Evolutionary conservation across 2,113 vertebrate species (phyloP), one percentile per base, ranked within the genome.

Genomic region (Myxocyprinus asiaticus): DNA sequence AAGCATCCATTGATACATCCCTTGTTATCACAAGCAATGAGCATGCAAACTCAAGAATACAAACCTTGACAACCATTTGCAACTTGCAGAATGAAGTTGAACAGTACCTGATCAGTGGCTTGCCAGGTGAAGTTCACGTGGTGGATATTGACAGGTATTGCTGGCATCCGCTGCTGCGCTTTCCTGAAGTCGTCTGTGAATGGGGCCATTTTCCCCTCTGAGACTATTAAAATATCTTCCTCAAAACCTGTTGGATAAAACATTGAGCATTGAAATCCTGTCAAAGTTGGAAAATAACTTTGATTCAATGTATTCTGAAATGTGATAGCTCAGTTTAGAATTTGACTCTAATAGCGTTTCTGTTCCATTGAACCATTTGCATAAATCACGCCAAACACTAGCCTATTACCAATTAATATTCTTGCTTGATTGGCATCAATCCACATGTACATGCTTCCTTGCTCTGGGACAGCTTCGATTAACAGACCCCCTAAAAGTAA

Each of bases 161-260:
- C 94, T n/a, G 95, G 95, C 95, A 96, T 96, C 84, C 94, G 92
- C 87, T 95, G 95, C 78, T 96, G 95, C 0, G 95, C 95, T 92
- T 94, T 95, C 84, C 94, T 94, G 89, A 96, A 96, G 90, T 96
- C 95, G 53, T 96, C 94, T 2, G 95, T 96, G 81, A 96, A 96
- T 3, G 95, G 95, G 83, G 95, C 95, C 95, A 96, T 96, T 90
- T 94, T 96, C 53, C 94, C 95, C 82, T 96, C 95, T 1, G 95
- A 95, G 77, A 95, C 95, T 85, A 96, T 94, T 86, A 96, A 90
- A 85, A 96, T 94, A 80, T 96, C 93, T 85, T 96, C 95, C 84
- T 96, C 95, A 88, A 96, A 95, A 84, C 95, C 95, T 96, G 89
- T 74, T 78, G 81, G 86, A 81, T 82, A 86, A 86, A 74, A 53